Conservation (phyloP, 1,140 invertebrate species). For the Wiebesia pumilae region DNA sequence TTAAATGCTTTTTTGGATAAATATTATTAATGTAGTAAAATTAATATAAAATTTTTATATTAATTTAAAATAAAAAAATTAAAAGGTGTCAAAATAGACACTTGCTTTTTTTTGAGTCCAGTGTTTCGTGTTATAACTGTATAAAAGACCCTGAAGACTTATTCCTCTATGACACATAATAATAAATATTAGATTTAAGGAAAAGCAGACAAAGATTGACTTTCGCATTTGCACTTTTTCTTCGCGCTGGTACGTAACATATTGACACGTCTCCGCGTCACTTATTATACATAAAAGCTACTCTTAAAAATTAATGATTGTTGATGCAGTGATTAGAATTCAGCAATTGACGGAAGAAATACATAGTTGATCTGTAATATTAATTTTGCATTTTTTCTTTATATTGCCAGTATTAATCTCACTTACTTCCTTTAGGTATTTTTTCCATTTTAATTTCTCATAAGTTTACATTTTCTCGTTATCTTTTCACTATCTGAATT, state of each 20-base stretch:
- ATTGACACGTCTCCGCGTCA: constrained; percentile 49
- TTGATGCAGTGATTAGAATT: constrained; percentile 62
- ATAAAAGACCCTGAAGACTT: constrained; percentile 6
- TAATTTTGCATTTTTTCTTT: not conserved
- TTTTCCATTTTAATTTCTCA: not conserved
- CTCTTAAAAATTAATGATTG: constrained; percentile 70
- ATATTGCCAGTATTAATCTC: not conserved
- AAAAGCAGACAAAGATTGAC: constrained; percentile 59
- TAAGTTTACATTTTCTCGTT: not conserved
- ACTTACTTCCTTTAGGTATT: not conserved
- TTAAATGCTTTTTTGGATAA: too few relatives aligned
- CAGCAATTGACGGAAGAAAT: constrained; percentile 60
- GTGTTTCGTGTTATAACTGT: not conserved
- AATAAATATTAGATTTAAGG: constrained; percentile 44
- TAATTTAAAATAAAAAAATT: not conserved
- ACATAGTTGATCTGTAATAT: constrained; percentile 11
- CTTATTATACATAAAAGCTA: constrained; percentile 67
- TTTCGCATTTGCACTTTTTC: constrained; percentile 54
- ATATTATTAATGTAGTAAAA: too few relatives aligned
- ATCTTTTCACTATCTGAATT: not conserved
- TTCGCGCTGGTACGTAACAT: constrained; percentile 43
- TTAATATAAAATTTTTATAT: too few relatives aligned
- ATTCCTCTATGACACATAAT: constrained; percentile 13
- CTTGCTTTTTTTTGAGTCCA: not conserved
- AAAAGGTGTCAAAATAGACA: not conserved